phyloP scores from a whole-genome alignment of 2,113 vertebrate genomes.

The Mus spicilegus region DNA sequence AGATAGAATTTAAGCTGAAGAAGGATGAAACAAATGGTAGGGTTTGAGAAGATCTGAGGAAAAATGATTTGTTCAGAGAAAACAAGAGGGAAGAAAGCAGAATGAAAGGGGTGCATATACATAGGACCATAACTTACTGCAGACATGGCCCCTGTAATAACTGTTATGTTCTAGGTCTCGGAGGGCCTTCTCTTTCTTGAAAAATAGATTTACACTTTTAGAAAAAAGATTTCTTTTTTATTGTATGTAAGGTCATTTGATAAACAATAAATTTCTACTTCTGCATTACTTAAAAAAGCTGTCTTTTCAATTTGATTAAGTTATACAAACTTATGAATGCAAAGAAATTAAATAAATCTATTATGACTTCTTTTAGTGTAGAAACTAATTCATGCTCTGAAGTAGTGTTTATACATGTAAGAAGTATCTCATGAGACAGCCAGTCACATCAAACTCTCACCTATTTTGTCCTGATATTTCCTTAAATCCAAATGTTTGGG shows the following conservation, averaged over 20 bases:
- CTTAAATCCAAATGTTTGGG: not conserved
- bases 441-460: not conserved
- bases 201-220: not conserved
- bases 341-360: not conserved
- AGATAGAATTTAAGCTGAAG: not conserved
- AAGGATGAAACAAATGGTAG: fast-evolving
- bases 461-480: not conserved
- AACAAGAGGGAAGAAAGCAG: not conserved
- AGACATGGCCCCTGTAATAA: fast-evolving
- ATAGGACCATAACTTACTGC: not conserved
- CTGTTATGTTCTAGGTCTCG: fast-evolving
- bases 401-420: not conserved
- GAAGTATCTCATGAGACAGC: not conserved
- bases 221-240: not conserved
- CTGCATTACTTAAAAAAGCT: not conserved
- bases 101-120: fast-evolving
- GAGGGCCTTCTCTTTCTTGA: not conserved
- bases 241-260: not conserved
- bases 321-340: not conserved
- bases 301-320: not conserved
- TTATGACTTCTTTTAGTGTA: not conserved
- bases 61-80: not conserved
- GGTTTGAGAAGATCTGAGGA: not conserved
- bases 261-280: not conserved
- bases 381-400: not conserved